phyloP scores from a whole-genome alignment of 2,113 vertebrate species.

The Mesembrinibis cayennensis region DNA sequence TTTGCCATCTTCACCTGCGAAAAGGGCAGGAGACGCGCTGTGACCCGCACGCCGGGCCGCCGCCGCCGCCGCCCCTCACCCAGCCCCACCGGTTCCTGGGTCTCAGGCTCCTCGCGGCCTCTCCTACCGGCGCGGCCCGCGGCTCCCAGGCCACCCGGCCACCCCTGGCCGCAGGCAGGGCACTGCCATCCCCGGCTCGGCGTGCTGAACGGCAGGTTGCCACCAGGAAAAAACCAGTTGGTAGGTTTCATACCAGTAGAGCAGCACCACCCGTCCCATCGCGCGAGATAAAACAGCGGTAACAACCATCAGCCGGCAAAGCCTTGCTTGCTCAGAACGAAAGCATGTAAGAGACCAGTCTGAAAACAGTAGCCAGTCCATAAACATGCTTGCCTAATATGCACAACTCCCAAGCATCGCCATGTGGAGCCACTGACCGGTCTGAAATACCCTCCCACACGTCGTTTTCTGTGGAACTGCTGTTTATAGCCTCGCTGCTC shows the following conservation, averaged over 20 bases:
- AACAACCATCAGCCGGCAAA: fast-evolving
- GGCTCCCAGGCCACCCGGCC: neutral
- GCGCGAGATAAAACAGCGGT: neutral
- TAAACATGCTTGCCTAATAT: fast-evolving
- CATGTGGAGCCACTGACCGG: neutral
- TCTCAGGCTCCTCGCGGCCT: neutral
- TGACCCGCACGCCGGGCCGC: neutral
- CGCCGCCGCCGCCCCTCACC: fast-evolving
- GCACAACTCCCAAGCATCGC: neutral
- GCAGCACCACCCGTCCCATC: fast-evolving
- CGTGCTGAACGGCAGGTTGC: fast-evolving
- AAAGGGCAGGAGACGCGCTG: no score
- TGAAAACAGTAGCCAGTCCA: neutral
- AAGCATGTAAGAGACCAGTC: fast-evolving
- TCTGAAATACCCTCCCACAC: neutral
- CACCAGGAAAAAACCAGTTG: no score
- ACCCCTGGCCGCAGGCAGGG: neutral
- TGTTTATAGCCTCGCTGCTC: neutral
- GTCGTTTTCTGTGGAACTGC: neutral
- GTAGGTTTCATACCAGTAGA: neutral
- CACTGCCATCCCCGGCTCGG: neutral
- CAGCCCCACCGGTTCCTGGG: neutral
- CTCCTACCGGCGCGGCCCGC: fast-evolving
- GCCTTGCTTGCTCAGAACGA: neutral
- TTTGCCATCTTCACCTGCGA: neutral